Base-by-base conservation (phyloP, 2,113 vertebrate genomes). In the Cavia porcellus region DNA sequence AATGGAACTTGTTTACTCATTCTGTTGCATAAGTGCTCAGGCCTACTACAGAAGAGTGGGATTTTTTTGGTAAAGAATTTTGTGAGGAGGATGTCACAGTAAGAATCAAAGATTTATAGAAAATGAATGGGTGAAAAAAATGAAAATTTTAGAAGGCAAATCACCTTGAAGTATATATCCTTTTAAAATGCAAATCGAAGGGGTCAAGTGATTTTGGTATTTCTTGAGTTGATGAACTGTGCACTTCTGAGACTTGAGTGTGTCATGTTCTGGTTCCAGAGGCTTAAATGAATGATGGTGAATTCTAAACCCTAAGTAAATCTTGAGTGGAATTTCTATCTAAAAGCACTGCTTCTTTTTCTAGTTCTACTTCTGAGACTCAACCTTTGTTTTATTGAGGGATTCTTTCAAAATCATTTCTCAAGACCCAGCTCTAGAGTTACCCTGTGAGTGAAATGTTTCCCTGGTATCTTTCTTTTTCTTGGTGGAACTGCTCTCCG, bases 41-140 rank as follows among this genome's bases (percentile, higher is more conserved):
- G 25, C 74, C 25, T 50, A 30, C 25, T 77, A 45, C 50, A 13
- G 5, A 47, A 8, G 6, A 77, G 42, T 1, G 7, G 45, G 74
- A 7, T 77, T 77, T 30, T 77, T 47, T 50, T 77, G 25, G 74
- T 47, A 77, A 77, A 55, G n/a, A 14, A 57, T 35, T 15, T 20
- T 61, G 92, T 79, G 35, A 66, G 55, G 77, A 83, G 66, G 86
- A 12, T 19, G 22, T 22, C 32, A 57, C 7, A 55, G 52, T 3
- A 74, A 28, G 19, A 57, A 35, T 68, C 38, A 50, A 64, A 50
- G 8, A 7, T 80, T 35, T 87, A 15, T 83, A 77, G 38, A 83
- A 94, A 92, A 62, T 81, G 62, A 87, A 80, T 14, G 47, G 12
- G 22, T 84, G 14, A 79, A 89, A 92, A 17, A 59, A 90, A 45